phyloP scores from a whole-genome alignment of 2,888 invertebrate genomes.

The Acanthosepion pharaonis region DNA sequence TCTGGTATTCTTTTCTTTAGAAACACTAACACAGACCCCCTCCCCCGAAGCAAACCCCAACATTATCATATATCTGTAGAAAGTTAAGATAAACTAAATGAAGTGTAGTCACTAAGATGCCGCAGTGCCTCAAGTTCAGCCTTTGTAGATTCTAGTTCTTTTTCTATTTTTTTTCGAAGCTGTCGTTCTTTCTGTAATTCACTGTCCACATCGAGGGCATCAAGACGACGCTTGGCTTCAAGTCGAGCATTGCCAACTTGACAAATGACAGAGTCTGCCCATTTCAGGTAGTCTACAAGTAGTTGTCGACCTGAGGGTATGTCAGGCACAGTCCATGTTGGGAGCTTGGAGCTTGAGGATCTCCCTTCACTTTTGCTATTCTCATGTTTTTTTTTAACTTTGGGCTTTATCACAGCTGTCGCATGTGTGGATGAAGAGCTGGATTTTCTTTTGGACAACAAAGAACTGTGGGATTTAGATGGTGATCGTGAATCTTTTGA shows the following conservation, averaged over 20 bases:
- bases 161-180: neutral
- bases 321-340: neutral
- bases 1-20: neutral
- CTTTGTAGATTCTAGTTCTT: neutral
- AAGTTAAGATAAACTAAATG: neutral
- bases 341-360: neutral
- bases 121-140: neutral
- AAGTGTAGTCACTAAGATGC: neutral
- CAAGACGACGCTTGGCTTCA: neutral
- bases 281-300: conserved; percentile 33
- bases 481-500: neutral
- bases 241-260: neutral
- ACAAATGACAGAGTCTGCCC: neutral
- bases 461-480: neutral
- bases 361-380: neutral
- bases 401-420: neutral
- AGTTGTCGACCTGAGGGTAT: neutral
- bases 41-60: neutral
- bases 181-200: neutral
- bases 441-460: neutral
- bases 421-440: neutral
- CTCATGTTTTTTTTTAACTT: neutral
- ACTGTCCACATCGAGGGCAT: neutral
- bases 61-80: neutral
- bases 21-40: neutral